These are phyloP conservation scores for Eristalis pertinax DNA, from an alignment of 2,888 invertebrate species.

Conservation along the genomic window DNA sequence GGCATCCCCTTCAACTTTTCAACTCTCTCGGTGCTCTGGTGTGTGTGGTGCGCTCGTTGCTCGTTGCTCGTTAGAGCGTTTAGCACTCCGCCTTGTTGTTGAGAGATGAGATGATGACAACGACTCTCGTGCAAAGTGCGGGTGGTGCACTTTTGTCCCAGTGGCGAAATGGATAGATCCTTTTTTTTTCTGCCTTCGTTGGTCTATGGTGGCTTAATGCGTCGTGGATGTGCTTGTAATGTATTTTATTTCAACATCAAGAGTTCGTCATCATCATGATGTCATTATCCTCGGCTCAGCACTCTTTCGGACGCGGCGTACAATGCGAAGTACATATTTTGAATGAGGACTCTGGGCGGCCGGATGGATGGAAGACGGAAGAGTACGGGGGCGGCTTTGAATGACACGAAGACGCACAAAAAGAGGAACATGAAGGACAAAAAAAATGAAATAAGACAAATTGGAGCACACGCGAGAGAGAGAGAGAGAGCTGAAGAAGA, in stretches of 20 bases:
- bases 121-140: slow-evolving; percentile 59
- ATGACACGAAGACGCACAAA: slow-evolving; percentile 20
- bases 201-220: slow-evolving; percentile 51
- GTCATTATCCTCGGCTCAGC: slow-evolving; percentile 71
- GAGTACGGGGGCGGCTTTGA: background rate
- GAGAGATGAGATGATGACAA: slow-evolving; percentile 30
- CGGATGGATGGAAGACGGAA: slow-evolving; percentile 15
- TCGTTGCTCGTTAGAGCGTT: slow-evolving; percentile 44
- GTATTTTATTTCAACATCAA: slow-evolving; percentile 70
- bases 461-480: slow-evolving; percentile 4
- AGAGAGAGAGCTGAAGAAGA: slow-evolving; percentile 15
- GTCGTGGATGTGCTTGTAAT: slow-evolving; percentile 61
- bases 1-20: slow-evolving; percentile 36
- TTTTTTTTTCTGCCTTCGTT: background rate
- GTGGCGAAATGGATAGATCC: slow-evolving; percentile 68
- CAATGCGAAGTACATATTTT: slow-evolving; percentile 30
- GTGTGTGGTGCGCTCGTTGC: background rate
- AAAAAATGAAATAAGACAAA: background rate
- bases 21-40: slow-evolving; percentile 3
- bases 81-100: slow-evolving; percentile 44
- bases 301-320: slow-evolving; percentile 47
- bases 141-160: slow-evolving; percentile 72
- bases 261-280: slow-evolving; percentile 72
- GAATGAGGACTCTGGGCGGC: slow-evolving; percentile 22
- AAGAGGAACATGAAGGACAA: background rate